Evolutionary conservation across 2,797 vertebrate species (phyloP), one percentile per base, ranked within the genome.

Genomic region (Linurgus olivaceus): DNA sequence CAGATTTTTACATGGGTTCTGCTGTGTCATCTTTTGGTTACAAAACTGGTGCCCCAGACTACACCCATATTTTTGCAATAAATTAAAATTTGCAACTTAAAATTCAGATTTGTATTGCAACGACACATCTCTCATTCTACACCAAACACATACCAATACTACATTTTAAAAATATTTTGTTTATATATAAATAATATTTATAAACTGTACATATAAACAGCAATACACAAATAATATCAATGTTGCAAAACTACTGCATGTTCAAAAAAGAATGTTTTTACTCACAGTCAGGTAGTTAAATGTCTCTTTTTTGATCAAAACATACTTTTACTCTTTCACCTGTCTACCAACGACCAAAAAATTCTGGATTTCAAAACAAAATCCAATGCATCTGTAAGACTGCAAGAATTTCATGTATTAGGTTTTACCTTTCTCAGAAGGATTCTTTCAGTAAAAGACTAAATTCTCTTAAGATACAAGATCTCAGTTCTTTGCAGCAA

Each of bases 311-410:
- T 89, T 45, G 7, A 45, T 12, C 7, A 66, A 81, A 54, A 13
- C 1, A 1, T 48, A 12, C 2, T 47, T 76, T 85, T 81, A 47
- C 6, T n/a, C 35, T 54, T 45, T 6, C 10, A 26, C 16, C 17
- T 10, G 33, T 6, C 17, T 66, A 70, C 5, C 21, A 75, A 50
- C 6, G 1, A 1, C 9, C 1, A 0, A 6, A 38, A 62, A 57
- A n/a, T 13, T 62, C 42, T 65, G 24, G 5, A 68, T 72, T 84
- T 67, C 3, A 16, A 74, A 75, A 50, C 5, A 84, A 72, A 87
- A 76, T 55, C 17, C 17, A 75, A n/a, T 3, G 5, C 4, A 12
- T 58, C 7, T 6, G 8, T 50, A 87, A 51, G 21, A 52, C 5
- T 70, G 3, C 9, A 42, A 6, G 7, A 55, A 44, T 51, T 70